These are phyloP conservation scores for Puma concolor DNA, from an alignment of 2,113 vertebrate species.

Conservation along the genomic window DNA sequence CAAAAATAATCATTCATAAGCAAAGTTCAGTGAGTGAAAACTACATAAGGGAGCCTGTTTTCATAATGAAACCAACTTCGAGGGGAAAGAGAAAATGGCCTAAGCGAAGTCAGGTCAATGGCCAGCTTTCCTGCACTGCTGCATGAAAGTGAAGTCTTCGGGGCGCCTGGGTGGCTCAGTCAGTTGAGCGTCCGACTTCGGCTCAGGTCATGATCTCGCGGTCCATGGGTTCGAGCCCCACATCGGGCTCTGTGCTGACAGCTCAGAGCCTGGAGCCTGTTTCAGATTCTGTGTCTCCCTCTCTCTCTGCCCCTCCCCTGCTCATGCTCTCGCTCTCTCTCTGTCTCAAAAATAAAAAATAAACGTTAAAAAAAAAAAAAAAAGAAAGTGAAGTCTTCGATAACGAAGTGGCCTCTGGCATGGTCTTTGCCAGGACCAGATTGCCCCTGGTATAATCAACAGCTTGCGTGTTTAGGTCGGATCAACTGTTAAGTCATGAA, in stretches of 20 bases:
- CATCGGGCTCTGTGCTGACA: too few relatives aligned
- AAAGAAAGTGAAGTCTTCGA: background rate
- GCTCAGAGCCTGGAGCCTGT: too few relatives aligned
- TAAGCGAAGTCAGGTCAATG: background rate
- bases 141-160: background rate
- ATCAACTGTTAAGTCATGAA: background rate
- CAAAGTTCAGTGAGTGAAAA: background rate
- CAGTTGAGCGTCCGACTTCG: too few relatives aligned
- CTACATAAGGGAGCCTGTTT: background rate
- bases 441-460: background rate
- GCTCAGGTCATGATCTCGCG: too few relatives aligned
- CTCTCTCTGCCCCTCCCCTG: too few relatives aligned
- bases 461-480: background rate
- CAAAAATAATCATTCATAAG: background rate
- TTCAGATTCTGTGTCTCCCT: too few relatives aligned
- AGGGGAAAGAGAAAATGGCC: background rate
- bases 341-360: too few relatives aligned
- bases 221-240: too few relatives aligned
- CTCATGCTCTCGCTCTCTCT: too few relatives aligned
- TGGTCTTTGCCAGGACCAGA: background rate
- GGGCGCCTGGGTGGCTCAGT: too few relatives aligned
- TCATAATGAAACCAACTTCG: conserved; percentile 2
- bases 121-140: background rate
- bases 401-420: background rate
- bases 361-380: too few relatives aligned